Base-by-base conservation (phyloP, 2,797 vertebrate species). In the Cossypha dichroa region DNA sequence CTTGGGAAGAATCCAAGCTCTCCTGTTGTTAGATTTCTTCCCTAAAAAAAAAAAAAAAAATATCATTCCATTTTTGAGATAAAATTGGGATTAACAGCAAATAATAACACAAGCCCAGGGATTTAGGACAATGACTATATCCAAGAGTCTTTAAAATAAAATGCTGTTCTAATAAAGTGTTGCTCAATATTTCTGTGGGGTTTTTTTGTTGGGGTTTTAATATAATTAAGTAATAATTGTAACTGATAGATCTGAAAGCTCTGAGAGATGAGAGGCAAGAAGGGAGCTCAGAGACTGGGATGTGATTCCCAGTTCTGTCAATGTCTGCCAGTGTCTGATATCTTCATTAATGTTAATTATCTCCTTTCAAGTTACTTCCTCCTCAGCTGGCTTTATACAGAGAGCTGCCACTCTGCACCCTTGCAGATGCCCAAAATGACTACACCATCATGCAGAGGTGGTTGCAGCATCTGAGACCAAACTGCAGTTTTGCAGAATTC, bases 1-100 rank as follows among this genome's bases (percentile, higher is more conserved):
- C 99, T 99, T 77, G 99, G 99, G 95, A 99, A 99, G 98, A 99
- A 99, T 97, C 99, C 99, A 97, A 99, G 97, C 90, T 99, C 99
- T 95, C 98, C 99, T 31, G 98, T 99, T 59, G 98, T 97, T 97
- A 99, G 97, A 97, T 99, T 99, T 98, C 98, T 98, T 84, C 99
- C 99, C 99, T 99, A 98, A 77, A 97, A 98, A 76, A 75, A 97
- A 98, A 76, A 75, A 63, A 28, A 15, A 28, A 34, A 7, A n/a
- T 12, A 46, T 8, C 46, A 31, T 2, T 96, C 70, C 3, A 93
- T 96, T 75, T 64, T 77, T 91, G 51, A 94, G 34, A 66, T 69
- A 74, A 33, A 48, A 85, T 43, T 17, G 7, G 6, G 11, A 76
- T 63, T 78, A 87, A 48, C 3, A 54, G 11, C 29, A 74, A 88